These are phyloP conservation scores for Megalops cyprinoides DNA, from an alignment of 2,797 vertebrate species.

Conservation along the genomic window DNA sequence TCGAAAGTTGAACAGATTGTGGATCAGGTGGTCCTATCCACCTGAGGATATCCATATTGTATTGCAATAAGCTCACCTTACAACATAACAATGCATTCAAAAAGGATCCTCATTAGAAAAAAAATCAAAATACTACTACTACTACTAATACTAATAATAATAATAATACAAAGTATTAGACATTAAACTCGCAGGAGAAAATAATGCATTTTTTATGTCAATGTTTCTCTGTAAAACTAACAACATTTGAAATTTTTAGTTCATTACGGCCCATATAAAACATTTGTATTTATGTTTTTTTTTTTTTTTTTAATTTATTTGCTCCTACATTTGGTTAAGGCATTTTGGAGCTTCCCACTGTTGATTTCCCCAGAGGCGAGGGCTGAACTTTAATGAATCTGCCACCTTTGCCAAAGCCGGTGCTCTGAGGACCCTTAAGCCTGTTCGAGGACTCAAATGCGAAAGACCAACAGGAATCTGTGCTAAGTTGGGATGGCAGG, in stretches of 20 bases:
- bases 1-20: no score
- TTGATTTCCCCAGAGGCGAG: slow-evolving; percentile 71
- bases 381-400: slow-evolving; percentile 73
- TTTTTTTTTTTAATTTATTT: slow-evolving; percentile 49
- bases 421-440: slow-evolving; percentile 54
- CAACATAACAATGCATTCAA: no score
- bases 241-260: not conserved
- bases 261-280: slow-evolving; percentile 10
- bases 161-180: no score
- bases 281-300: not conserved
- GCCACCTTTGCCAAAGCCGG: slow-evolving; percentile 57
- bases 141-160: no score
- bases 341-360: slow-evolving; percentile 62
- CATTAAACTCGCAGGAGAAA: not conserved
- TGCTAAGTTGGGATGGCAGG: slow-evolving; percentile 51
- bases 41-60: no score
- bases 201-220: not conserved
- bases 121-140: no score
- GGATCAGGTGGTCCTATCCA: no score
- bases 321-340: slow-evolving; percentile 67
- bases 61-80: no score
- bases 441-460: slow-evolving; percentile 52
- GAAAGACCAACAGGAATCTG: slow-evolving; percentile 49
- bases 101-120: no score
- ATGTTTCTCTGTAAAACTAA: not conserved